Percentiles rank a stretch among this genome's conserved stretches.
These are phyloP conservation scores for Drosophila subsilvestris DNA, from an alignment of 2,888 invertebrate genomes.

Conservation along the genomic window DNA sequence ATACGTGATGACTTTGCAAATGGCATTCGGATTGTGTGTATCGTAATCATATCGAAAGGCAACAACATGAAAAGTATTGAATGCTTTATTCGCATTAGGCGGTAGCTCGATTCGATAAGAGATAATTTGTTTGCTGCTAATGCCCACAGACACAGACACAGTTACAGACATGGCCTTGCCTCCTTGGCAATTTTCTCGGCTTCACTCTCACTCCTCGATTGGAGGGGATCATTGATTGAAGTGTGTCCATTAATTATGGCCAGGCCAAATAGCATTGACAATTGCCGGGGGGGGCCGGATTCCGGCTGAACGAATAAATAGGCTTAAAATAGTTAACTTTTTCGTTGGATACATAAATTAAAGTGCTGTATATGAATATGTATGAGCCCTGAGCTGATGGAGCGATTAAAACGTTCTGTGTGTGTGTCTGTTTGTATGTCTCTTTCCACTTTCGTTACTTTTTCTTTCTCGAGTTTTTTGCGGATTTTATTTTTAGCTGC, in stretches of 20 bases:
- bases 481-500: slow-evolving; percentile 11
- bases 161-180: slow-evolving; percentile 7
- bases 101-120: slow-evolving; percentile 40
- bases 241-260: slow-evolving; percentile 40
- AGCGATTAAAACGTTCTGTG: slow-evolving; percentile 39
- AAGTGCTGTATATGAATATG: slow-evolving; percentile 32
- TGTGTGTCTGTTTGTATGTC: slow-evolving; percentile 1
- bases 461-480: slow-evolving; percentile 20
- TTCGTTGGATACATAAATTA: not conserved
- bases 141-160: slow-evolving; percentile 6
- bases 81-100: slow-evolving; percentile 46
- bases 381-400: slow-evolving; percentile 37
- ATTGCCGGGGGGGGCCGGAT: not conserved
- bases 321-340: slow-evolving; percentile 16
- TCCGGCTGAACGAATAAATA: not conserved
- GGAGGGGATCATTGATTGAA: not conserved
- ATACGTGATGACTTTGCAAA: slow-evolving; percentile 80
- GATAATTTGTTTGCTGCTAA: slow-evolving; percentile 70
- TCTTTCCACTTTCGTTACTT: slow-evolving; percentile 37
- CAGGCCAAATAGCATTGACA: slow-evolving; percentile 15
- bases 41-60: slow-evolving; percentile 68
- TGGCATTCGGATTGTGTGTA: slow-evolving; percentile 48
- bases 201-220: not conserved
- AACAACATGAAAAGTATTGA: slow-evolving; percentile 67
- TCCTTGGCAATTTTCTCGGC: not conserved